Percentiles rank a stretch among this genome's conserved stretches.
Evolutionary conservation across 2,113 vertebrate genomes (phyloP).

Genomic region (Puntigrus tetrazona): DNA sequence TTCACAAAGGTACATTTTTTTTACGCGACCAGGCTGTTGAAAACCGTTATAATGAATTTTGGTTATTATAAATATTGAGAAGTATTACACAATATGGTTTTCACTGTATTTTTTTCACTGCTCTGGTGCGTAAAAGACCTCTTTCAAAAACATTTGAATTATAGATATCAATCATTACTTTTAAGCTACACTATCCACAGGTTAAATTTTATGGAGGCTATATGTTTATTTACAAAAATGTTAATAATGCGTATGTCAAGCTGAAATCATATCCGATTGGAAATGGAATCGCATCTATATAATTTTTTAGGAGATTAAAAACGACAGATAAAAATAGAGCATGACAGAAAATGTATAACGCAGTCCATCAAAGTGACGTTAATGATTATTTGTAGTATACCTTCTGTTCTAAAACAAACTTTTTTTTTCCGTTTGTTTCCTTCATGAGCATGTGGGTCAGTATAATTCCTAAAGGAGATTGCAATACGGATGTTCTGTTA

Average conservation of each 20-base stretch:
- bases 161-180: neutral
- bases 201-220: neutral
- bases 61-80: neutral
- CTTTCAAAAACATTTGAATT: neutral
- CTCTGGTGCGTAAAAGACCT: neutral
- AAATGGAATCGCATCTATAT: neutral
- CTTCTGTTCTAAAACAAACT: neutral
- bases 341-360: neutral
- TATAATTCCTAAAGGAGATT: constrained; percentile 25
- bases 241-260: neutral
- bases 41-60: too few relatives aligned
- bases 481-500: constrained; percentile 35
- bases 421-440: neutral
- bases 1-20: too few relatives aligned
- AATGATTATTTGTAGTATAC: neutral
- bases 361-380: neutral
- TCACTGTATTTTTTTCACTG: neutral
- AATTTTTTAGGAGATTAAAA: constrained; percentile 1
- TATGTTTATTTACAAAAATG: neutral
- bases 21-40: too few relatives aligned
- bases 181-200: neutral
- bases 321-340: neutral
- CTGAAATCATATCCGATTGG: neutral
- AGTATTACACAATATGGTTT: neutral
- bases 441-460: neutral